These are phyloP conservation scores for Cryptotermes secundus DNA, from an alignment of 1,140 invertebrate genomes.

Conservation along the genomic window DNA sequence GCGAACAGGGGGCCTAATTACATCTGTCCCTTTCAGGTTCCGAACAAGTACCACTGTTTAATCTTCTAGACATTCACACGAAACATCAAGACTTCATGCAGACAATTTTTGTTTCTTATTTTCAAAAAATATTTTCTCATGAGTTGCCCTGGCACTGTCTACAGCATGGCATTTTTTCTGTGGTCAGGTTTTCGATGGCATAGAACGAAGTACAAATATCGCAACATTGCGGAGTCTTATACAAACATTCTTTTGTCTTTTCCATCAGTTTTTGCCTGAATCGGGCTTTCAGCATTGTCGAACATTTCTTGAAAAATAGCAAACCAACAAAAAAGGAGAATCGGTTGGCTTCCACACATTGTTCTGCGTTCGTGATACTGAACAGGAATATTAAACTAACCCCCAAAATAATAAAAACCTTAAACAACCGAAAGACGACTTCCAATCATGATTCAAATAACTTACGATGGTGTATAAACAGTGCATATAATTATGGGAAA, in stretches of 20 bases:
- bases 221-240: not conserved
- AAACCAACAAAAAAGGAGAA: not conserved
- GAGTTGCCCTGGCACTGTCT: not conserved
- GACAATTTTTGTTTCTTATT: not conserved
- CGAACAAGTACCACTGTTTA: not conserved
- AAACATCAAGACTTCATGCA: not conserved
- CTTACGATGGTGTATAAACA: not conserved
- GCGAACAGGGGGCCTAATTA: no score
- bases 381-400: not conserved
- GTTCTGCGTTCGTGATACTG: not conserved
- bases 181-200: not conserved
- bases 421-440: not conserved
- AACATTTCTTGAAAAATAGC: constrained; percentile 13
- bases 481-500: not conserved
- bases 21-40: no score
- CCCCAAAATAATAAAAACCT: not conserved
- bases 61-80: not conserved
- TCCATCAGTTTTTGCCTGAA: not conserved
- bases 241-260: constrained; percentile 18
- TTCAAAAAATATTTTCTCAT: not conserved
- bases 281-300: not conserved
- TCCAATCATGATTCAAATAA: not conserved
- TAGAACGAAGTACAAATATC: not conserved
- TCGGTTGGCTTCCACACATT: not conserved
- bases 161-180: not conserved